A percentile compares a stretch with the other conserved stretches of the same genome.
Conservation (phyloP, 37 sponge, comb jelly and placozoan species). For the Ianthella basta region DNA sequence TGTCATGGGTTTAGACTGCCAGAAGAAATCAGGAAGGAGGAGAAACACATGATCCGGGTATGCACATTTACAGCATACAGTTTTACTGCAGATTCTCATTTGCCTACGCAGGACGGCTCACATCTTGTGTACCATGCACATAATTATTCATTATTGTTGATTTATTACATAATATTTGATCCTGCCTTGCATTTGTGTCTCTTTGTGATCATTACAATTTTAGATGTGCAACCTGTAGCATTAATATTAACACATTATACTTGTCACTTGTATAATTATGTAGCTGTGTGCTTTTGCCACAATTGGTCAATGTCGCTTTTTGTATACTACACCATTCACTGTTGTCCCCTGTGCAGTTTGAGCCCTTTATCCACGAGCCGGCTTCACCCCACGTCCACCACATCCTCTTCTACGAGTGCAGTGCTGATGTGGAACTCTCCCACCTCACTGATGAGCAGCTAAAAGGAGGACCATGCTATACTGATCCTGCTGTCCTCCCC, state of each 20-base stretch:
- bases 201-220: too few relatives aligned
- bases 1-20: constrained; percentile 48
- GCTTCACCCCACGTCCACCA: constrained; percentile 53
- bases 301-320: too few relatives aligned
- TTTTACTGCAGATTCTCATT: constrained; percentile 66
- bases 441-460: neutral
- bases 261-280: too few relatives aligned
- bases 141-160: too few relatives aligned
- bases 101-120: constrained; percentile 63
- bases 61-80: constrained; percentile 60
- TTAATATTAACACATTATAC: too few relatives aligned
- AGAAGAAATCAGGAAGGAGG: neutral
- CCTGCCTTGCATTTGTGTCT: too few relatives aligned
- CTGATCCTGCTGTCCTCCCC: neutral
- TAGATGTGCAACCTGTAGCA: too few relatives aligned
- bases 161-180: too few relatives aligned
- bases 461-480: neutral
- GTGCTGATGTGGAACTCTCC: neutral
- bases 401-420: constrained; percentile 59
- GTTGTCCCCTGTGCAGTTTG: constrained; percentile 13
- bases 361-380: constrained; percentile 23
- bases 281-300: too few relatives aligned
- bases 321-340: too few relatives aligned
- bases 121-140: too few relatives aligned
- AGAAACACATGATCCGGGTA: constrained; percentile 52